Base-by-base conservation (phyloP, 1,140 invertebrate genomes). In the Drosophila ambigua region DNA sequence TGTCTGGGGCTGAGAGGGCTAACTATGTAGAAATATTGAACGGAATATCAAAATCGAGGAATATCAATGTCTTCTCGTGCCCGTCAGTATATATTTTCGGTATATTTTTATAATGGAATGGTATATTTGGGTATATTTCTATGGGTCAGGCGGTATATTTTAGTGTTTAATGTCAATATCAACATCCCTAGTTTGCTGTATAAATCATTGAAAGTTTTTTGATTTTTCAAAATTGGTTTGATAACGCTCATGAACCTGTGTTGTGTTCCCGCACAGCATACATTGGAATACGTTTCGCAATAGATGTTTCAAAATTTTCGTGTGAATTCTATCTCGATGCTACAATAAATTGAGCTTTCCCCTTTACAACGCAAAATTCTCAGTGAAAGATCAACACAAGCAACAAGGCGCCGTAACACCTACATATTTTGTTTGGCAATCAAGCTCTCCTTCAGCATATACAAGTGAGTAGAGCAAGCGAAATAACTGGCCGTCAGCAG, bases 221-320 rank as follows among this genome's bases (percentile, higher is more conserved):
- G 31, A 23, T n/a, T 84, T 87, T 69, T 39, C 1, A 5, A 39
- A 80, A 72, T 87, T 87, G 79, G 78, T 78, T 87, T 78, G 78
- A 66, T 75, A 75, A 85, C 82, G 82, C 81, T 85, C 68, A 77
- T 65, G 78, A 69, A 80, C 79, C 72, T 69, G 74, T 72, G 67
- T 78, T 71, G 74, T 72, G 67, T 78, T 54, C 82, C 74, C 74
- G 75, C 71, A 68, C 71, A 88, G 69, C 53, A 74, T 55, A 35
- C 55, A 75, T 65, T 87, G 64, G 71, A 79, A 79, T 88, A 78
- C 65, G 63, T 87, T 87, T 87, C 63, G 82, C 82, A 88, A 82
- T 82, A 88, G 62, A 68, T 76, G 55, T 48, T 58, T 76, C 73
- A 79, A 82, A 88, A 87, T 79, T 84, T 77, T 81, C 71, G 82